A percentile compares a stretch with the other conserved stretches of the same genome.
Evolutionary conservation across 1,140 invertebrate genomes (phyloP).

Genomic region (Bactericera cockerelli): DNA sequence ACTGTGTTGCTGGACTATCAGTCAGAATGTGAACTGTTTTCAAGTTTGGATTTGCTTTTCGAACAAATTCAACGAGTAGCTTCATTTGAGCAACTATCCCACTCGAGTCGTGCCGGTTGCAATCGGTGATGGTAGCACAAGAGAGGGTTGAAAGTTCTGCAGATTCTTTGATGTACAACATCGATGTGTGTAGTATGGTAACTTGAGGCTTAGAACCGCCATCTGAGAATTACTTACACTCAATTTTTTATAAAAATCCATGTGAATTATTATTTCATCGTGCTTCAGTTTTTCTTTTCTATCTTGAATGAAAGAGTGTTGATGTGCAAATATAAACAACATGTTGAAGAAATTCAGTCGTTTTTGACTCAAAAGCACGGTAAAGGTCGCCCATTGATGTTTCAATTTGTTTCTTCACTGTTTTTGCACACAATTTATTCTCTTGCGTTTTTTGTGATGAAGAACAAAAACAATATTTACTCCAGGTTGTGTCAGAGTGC

Average conservation of each 20-base stretch:
- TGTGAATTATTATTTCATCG: neutral
- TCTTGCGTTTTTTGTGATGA: too few relatives aligned
- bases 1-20: neutral
- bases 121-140: constrained; percentile 6
- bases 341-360: neutral
- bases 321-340: neutral
- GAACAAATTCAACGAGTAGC: neutral
- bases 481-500: too few relatives aligned
- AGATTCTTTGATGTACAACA: neutral
- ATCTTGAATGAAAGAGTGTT: neutral
- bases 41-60: neutral
- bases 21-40: neutral
- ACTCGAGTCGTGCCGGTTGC: neutral
- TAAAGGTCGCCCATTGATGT: neutral
- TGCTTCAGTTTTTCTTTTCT: neutral
- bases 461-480: too few relatives aligned
- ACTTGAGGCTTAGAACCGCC: neutral
- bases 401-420: neutral
- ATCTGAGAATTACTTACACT: neutral
- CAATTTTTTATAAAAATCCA: neutral
- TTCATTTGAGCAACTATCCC: neutral
- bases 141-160: neutral
- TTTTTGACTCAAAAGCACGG: neutral
- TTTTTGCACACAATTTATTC: neutral
- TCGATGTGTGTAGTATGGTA: neutral